A percentile compares a stretch with the other conserved stretches of the same genome.
These are phyloP conservation scores for Diaprepes abbreviatus DNA, from an alignment of 2,888 invertebrate species.

Conservation along the genomic window DNA sequence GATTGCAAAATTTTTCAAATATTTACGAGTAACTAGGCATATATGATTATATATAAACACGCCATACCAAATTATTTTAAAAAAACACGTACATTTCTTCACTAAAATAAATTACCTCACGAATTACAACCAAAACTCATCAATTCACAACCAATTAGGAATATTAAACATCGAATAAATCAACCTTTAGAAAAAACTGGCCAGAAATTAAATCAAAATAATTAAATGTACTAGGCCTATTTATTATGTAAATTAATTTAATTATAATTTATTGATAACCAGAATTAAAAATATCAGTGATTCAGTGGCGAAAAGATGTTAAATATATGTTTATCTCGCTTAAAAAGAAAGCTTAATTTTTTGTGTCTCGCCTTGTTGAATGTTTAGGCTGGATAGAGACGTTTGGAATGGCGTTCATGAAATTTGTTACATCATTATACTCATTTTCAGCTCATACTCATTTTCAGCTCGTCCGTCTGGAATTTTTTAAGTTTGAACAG, in stretches of 20 bases:
- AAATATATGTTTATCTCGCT: neutral
- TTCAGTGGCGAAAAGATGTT: neutral
- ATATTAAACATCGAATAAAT: conserved; percentile 9
- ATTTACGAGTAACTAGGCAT: too few species aligned
- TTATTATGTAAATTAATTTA: conserved; percentile 18
- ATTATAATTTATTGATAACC: conserved; percentile 18
- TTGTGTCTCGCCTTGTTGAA: too few species aligned
- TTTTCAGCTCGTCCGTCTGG: too few species aligned
- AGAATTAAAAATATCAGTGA: conserved; percentile 4
- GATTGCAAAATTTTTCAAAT: too few species aligned
- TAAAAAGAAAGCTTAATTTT: too few species aligned
- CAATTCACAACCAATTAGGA: conserved; percentile 2
- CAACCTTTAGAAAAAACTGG: neutral
- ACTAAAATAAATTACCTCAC: conserved; percentile 9
- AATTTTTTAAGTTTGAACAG: too few species aligned
- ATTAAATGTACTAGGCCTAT: conserved; percentile 12
- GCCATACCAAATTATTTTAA: neutral
- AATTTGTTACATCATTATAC: too few species aligned
- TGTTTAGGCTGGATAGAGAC: too few species aligned
- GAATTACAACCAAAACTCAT: conserved; percentile 3
- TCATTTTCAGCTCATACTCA: too few species aligned
- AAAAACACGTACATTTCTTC: neutral
- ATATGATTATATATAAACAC: too few species aligned
- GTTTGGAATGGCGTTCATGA: too few species aligned
- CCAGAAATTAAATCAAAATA: conserved; percentile 11